Percentiles rank a stretch among this genome's conserved stretches.
These are phyloP conservation scores for Tachina lurida DNA, from an alignment of 2,888 invertebrate genomes.

Conservation along the genomic window DNA sequence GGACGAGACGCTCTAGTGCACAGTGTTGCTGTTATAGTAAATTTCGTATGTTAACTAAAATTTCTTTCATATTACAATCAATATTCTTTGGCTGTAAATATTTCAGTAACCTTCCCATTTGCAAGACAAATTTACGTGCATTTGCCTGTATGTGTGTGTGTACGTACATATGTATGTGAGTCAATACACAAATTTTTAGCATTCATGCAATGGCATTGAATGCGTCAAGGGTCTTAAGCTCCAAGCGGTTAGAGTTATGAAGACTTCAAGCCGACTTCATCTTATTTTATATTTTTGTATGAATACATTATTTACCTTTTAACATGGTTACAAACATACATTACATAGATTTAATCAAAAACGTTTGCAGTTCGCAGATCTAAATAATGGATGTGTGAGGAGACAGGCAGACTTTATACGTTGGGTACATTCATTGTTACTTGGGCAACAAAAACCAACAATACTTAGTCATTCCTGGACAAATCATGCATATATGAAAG, in stretches of 20 bases:
- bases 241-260: constrained; percentile 34
- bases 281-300: constrained; percentile 39
- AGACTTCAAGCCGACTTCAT: constrained; percentile 48
- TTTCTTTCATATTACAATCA: too few relatives aligned
- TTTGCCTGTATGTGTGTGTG: not conserved
- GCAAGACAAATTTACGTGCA: too few relatives aligned
- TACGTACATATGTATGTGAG: not conserved
- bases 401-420: not conserved
- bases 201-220: constrained; percentile 1
- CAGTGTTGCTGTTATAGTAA: too few relatives aligned
- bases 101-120: too few relatives aligned
- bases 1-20: too few relatives aligned
- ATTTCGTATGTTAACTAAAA: too few relatives aligned
- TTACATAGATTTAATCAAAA: constrained; percentile 35
- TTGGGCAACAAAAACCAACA: constrained; percentile 32
- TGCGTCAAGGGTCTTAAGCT: not conserved
- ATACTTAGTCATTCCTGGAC: constrained; percentile 42
- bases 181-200: constrained; percentile 3
- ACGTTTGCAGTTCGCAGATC: constrained; percentile 5
- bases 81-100: too few relatives aligned
- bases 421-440: constrained; percentile 30
- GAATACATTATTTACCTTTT: constrained; percentile 12
- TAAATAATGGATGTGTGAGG: not conserved
- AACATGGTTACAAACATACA: not conserved
- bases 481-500: constrained; percentile 51